A percentile compares a stretch with the other conserved stretches of the same genome.
phyloP scores from a whole-genome alignment of 2,113 vertebrate species.

The Silurus asotus region DNA sequence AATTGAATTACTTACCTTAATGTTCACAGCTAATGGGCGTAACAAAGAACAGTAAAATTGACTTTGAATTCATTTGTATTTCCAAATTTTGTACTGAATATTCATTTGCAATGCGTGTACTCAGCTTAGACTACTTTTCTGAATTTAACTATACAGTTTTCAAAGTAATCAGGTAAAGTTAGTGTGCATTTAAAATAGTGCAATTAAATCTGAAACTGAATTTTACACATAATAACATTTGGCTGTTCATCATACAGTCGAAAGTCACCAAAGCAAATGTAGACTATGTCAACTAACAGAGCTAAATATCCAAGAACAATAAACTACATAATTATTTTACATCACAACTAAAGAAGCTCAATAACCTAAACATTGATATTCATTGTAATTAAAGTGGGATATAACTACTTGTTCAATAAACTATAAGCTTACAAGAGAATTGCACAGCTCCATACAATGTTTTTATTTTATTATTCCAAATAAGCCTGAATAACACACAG shows the following conservation, averaged over 20 bases:
- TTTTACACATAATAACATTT: background rate
- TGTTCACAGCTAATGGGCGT: background rate
- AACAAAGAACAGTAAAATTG: background rate
- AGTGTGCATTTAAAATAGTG: background rate
- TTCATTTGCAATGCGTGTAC: background rate
- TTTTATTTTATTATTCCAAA: too few relatives aligned
- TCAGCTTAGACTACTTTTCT: background rate
- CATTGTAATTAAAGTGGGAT: background rate
- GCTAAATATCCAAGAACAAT: background rate
- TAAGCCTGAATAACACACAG: background rate
- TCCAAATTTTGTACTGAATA: background rate
- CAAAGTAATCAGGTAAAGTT: background rate
- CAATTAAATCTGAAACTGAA: background rate
- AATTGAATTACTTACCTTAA: background rate
- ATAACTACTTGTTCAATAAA: background rate
- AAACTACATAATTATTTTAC: background rate
- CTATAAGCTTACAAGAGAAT: background rate
- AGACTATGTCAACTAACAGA: background rate
- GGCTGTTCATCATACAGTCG: background rate
- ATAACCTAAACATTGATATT: background rate
- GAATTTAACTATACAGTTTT: background rate
- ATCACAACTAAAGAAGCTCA: background rate
- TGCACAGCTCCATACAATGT: background rate
- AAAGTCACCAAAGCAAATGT: background rate
- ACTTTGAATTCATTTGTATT: background rate